phyloP scores from a whole-genome alignment of 2,888 invertebrate species.

The Eupithecia inturbata region DNA sequence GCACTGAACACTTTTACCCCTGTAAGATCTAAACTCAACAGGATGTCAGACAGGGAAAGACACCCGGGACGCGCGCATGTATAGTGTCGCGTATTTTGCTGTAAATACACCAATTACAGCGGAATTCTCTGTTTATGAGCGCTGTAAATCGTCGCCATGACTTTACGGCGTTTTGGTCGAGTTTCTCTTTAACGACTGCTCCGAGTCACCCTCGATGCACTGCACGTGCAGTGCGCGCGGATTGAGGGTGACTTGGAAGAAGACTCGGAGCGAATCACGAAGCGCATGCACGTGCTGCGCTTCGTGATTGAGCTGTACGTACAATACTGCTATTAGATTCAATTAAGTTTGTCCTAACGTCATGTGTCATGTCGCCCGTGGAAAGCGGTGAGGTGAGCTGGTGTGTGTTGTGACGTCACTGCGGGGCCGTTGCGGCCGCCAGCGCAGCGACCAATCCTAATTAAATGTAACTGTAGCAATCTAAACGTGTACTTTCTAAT shows the following conservation, averaged over 20 bases:
- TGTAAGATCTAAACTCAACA: not conserved
- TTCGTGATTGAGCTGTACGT: not conserved
- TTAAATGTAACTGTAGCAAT: conserved; percentile 38
- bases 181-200: conserved; percentile 22
- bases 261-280: too few species aligned
- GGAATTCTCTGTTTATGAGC: conserved; percentile 28
- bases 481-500: conserved; percentile 30
- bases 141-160: conserved; percentile 28
- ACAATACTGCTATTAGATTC: not conserved
- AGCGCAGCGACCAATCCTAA: conserved; percentile 24
- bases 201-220: not conserved
- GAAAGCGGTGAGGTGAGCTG: too few species aligned
- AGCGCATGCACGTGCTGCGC: too few species aligned
- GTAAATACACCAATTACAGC: conserved; percentile 35
- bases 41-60: not conserved
- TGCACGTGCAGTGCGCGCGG: too few species aligned
- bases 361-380: not conserved
- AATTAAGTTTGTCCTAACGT: not conserved
- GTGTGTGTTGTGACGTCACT: too few species aligned
- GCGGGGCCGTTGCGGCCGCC: conserved; percentile 1
- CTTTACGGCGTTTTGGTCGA: conserved; percentile 25
- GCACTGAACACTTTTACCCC: not conserved
- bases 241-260: too few species aligned
- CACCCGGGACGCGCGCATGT: not conserved
- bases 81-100: not conserved